Percentiles rank a stretch among this genome's conserved stretches.
phyloP scores from a whole-genome alignment of 1,140 invertebrate genomes.

The Bombus affinis region DNA sequence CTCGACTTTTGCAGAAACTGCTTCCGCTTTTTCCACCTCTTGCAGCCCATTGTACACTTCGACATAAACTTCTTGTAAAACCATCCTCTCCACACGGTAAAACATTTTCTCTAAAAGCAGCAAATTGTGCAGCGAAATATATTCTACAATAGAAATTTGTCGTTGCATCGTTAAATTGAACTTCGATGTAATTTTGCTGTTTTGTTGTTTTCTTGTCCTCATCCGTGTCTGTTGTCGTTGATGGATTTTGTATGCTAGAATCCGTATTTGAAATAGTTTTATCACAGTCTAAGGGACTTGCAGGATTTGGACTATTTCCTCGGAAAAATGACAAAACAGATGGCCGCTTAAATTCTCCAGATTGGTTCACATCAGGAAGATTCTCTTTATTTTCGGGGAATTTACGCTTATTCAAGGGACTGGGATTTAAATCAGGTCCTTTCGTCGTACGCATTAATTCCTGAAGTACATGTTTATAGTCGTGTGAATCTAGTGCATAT shows the following conservation, averaged over 20 bases:
- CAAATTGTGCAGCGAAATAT: constrained; percentile 94
- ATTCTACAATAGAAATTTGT: constrained; percentile 93
- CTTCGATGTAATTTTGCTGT: constrained; percentile 86
- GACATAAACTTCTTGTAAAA: constrained; percentile 92
- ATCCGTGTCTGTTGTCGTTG: constrained; percentile 66
- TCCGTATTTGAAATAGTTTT: constrained; percentile 71
- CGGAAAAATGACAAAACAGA: constrained; percentile 82
- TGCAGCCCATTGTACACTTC: constrained; percentile 96
- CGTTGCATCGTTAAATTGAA: constrained; percentile 89
- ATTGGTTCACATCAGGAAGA: constrained; percentile 72
- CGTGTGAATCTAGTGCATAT: constrained; percentile 89
- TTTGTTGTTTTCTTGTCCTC: constrained; percentile 77
- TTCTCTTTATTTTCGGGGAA: constrained; percentile 79
- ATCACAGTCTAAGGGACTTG: constrained; percentile 76
- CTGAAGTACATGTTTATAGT: constrained; percentile 87
- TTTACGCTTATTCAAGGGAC: constrained; percentile 82
- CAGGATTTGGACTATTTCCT: constrained; percentile 76
- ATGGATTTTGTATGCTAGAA: constrained; percentile 53
- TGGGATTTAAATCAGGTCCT: constrained; percentile 76
- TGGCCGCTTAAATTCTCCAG: constrained; percentile 79
- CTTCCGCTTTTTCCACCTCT: constrained; percentile 98
- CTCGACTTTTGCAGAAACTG: constrained; percentile 96
- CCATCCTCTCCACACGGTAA: constrained; percentile 89
- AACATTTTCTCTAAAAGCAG: constrained; percentile 87
- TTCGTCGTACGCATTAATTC: constrained; percentile 79